Base-by-base conservation (phyloP, 2,888 invertebrate genomes). In the Marasmarcha lunaedactyla region DNA sequence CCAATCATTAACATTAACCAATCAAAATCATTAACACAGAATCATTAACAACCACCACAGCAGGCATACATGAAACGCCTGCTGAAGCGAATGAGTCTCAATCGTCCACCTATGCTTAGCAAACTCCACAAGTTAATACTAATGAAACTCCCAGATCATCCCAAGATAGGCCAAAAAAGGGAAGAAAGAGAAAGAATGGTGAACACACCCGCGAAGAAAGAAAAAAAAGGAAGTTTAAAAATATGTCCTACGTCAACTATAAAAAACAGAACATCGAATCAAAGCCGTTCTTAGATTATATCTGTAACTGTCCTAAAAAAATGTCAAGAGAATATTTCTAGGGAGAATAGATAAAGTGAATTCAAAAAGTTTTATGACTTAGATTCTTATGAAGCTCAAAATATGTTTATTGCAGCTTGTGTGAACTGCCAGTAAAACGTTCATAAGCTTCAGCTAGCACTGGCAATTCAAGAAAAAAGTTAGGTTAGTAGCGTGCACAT, bases 341-440 rank as follows among this genome's bases (percentile, higher is more conserved):
- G n/a, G n/a, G n/a, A n/a, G n/a, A n/a, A n/a, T n/a, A n/a, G n/a
- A n/a, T n/a, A n/a, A n/a, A n/a, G n/a, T n/a, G n/a, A n/a, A n/a
- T n/a, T n/a, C 36, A 20, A 39, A 38, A 36, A 40, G 40, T 40
- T 40, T 40, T 12, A 39, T 39, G 39, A 14, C 39, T 33, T 38
- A 39, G 38, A 35, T 33, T 20, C 42, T 33, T 40, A 43, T 40
- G 38, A 14, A 38, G 37, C n/a, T n/a, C n/a, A n/a, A n/a, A n/a
- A n/a, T n/a, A n/a, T n/a, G n/a, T n/a, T n/a, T n/a, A n/a, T n/a
- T 40, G 34, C 41, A 41, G 30, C 40, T 41, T 43, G 41, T 43
- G 43, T 43, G 33, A 12, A 38, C 41, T 38, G 36, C 39, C 43
- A 39, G 27, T 37, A 30, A 43, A 43, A 38, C 43, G 41, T 37